Percentiles rank a stretch among this genome's conserved stretches.
Conservation (phyloP, 2,113 vertebrate species). For the Mobula hypostoma region DNA sequence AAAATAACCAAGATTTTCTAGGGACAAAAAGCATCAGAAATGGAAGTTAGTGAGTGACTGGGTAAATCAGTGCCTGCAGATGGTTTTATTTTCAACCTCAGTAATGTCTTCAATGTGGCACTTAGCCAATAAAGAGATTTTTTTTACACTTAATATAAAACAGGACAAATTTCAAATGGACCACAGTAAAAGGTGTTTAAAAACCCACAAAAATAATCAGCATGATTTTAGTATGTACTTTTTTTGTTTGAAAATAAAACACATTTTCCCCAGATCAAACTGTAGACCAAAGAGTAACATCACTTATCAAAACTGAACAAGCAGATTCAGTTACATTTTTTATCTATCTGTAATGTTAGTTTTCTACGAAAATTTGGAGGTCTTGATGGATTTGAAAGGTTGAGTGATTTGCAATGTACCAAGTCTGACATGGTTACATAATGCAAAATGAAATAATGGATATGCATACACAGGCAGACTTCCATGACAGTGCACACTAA, state of each 20-base stretch:
- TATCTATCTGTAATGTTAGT: not conserved
- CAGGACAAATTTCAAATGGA: not conserved
- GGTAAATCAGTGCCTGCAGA: not conserved
- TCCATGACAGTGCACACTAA: not conserved
- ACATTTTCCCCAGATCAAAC: not conserved
- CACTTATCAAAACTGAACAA: not conserved
- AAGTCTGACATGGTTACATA: not conserved
- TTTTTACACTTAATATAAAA: not conserved
- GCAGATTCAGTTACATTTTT: not conserved
- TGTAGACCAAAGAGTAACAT: not conserved
- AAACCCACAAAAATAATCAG: not conserved
- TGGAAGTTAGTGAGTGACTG: not conserved
- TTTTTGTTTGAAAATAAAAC: not conserved
- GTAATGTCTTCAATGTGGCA: not conserved
- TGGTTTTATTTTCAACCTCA: not conserved
- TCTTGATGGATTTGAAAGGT: not conserved
- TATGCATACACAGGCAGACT: not conserved
- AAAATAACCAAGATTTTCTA: not conserved
- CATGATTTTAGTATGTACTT: not conserved
- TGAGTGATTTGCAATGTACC: not conserved
- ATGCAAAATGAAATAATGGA: not conserved
- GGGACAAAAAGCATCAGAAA: not conserved
- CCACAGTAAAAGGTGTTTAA: not conserved
- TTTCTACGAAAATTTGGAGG: not conserved
- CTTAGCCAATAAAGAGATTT: not conserved